phyloP scores from a whole-genome alignment of 2,888 invertebrate genomes.

The Perithous albicinctus region DNA sequence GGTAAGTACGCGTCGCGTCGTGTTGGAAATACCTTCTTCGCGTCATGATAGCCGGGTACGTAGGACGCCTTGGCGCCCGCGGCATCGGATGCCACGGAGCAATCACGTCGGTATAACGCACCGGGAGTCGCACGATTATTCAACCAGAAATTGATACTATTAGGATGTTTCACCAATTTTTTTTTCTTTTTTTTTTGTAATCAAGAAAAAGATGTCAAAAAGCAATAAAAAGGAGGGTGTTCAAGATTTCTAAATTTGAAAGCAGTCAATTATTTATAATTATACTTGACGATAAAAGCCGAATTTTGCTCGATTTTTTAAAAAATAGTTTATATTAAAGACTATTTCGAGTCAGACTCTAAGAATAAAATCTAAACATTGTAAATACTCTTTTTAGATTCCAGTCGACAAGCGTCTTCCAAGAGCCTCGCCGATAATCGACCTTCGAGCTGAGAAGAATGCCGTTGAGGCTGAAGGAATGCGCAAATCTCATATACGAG shows the following conservation, averaged over 20 bases:
- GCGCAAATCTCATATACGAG: conserved; percentile 93
- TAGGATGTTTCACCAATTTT: too few species aligned
- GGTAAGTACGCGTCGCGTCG: conserved; percentile 37
- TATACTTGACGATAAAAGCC: too few species aligned
- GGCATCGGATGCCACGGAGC: conserved; percentile 77
- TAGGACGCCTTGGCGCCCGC: conserved; percentile 81
- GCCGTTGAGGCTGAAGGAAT: conserved; percentile 92
- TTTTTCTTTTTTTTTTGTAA: too few species aligned
- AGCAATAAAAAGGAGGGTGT: too few species aligned
- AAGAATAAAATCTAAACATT: too few species aligned
- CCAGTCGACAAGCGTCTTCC: conserved; percentile 87
- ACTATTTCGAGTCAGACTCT: too few species aligned
- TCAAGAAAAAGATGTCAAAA: too few species aligned
- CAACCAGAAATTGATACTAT: not conserved
- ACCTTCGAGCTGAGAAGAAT: conserved; percentile 95
- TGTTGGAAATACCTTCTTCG: conserved; percentile 70
- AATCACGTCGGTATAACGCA: conserved; percentile 34
- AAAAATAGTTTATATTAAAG: too few species aligned
- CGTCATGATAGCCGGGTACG: conserved; percentile 75
- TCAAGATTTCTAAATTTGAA: too few species aligned
- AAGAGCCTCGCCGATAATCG: conserved; percentile 92
- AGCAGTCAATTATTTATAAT: too few species aligned
- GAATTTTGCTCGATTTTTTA: too few species aligned
- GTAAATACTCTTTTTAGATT: conserved; percentile 75
- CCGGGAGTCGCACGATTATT: conserved; percentile 7